Evolutionary conservation across 2,797 vertebrate genomes (phyloP), one percentile per base, ranked within the genome.

Genomic region (Moxostoma hubbsi): DNA sequence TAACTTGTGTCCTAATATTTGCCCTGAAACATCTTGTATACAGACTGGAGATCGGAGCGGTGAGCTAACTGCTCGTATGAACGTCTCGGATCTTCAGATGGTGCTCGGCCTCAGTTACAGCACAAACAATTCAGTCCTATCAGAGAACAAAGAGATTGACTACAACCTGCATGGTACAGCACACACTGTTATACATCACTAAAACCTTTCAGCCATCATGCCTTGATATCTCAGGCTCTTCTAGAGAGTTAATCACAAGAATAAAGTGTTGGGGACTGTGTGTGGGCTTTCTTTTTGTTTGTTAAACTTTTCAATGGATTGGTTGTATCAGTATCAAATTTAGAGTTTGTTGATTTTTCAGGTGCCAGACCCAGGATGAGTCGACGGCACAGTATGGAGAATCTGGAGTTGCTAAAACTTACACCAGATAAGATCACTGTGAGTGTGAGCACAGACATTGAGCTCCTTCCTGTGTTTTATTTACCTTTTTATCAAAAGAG

Each of bases 371-470:
- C 94, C 0, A 94, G 96, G 82, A 89, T 90, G 85, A 95, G 94
- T 89, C 94, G 96, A 74, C 93, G 97, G 49, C 95, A 95, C 92
- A 99, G 97, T 85, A 99, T 99, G 98, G 98, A 99, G 90, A 99
- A 99, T 86, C 95, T 99, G 92, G 97, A 99, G 85, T 94, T 99
- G 83, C 94, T 99, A 95, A 97, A 97, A 85, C 90, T 99, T 86
- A 97, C 96, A 0, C 97, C 97, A 68, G 98, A 99, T 90, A 98
- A 98, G 93, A 94, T 98, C 77, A 88, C 90, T 47, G 91, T 92
- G 84, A 89, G 88, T 79, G 10, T 61, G 13, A 70, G 15, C 47
- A 12, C 7, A 24, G 18, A 1, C 5, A 1, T 53, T 24, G 24
- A 24, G 24, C 24, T 24, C 24, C 24, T 24, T 1, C 24, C 24